phyloP scores from a whole-genome alignment of 2,888 invertebrate species.

The Conomelus anceps region DNA sequence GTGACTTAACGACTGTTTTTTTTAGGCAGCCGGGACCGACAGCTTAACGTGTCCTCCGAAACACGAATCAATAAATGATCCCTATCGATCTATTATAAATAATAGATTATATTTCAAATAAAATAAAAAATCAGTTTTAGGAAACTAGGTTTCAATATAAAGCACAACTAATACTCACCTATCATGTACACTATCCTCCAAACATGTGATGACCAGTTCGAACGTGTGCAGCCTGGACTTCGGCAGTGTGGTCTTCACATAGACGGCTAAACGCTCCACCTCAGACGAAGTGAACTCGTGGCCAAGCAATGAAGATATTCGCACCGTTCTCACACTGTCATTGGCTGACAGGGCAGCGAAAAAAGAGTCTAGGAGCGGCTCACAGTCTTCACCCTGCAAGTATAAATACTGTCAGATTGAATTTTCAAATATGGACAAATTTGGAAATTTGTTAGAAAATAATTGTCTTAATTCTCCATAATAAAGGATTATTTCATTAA shows the following conservation, averaged over 20 bases:
- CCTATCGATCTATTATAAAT: too few species aligned
- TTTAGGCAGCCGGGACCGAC: too few species aligned
- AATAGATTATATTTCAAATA: too few species aligned
- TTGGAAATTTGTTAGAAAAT: too few species aligned
- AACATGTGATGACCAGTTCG: conserved; percentile 48
- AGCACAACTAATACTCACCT: conserved; percentile 40
- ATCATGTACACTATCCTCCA: conserved; percentile 48
- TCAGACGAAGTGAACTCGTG: conserved; percentile 49
- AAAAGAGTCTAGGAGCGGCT: conserved; percentile 45
- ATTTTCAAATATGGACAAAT: too few species aligned
- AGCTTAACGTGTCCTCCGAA: too few species aligned
- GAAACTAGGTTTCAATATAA: too few species aligned
- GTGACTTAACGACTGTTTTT: too few species aligned
- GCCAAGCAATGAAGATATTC: conserved; percentile 48
- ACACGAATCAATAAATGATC: too few species aligned
- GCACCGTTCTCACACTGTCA: conserved; percentile 48
- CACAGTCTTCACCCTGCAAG: conserved; percentile 36
- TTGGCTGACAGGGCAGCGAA: conserved; percentile 47
- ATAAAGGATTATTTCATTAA: too few species aligned
- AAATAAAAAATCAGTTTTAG: too few species aligned
- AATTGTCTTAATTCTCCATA: too few species aligned
- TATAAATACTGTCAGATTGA: neutral
- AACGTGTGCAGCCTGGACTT: conserved; percentile 48
- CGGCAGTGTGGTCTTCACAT: conserved; percentile 44
- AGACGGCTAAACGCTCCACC: conserved; percentile 45